Evolutionary conservation across 2,888 invertebrate genomes (phyloP), one percentile per base, ranked within the genome.

Genomic region (Hartigia nigra): DNA sequence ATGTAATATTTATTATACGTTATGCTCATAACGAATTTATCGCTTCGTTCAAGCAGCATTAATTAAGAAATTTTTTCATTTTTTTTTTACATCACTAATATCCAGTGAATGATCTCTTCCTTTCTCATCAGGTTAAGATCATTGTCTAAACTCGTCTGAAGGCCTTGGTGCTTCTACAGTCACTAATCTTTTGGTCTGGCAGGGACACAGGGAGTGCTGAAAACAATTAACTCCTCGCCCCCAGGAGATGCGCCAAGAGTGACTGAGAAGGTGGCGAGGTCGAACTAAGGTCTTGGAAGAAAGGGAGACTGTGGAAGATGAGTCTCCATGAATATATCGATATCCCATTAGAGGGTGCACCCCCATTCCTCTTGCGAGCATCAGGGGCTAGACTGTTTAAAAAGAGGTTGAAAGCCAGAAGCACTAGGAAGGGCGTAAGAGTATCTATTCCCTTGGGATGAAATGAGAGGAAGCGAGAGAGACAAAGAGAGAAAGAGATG

Each of bases 291-390:
- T 70, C 75, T 76, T 79, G 77, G 79, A 83, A 80, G 82, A 86
- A 86, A 85, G 85, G 84, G 84, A 85, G 84, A 81, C 82, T 82
- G 84, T 79, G 81, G 77, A 81, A 86, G 85, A 85, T 84, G 88
- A 88, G 84, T 82, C 84, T 85, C 87, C 85, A 86, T 89, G 89
- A 89, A 89, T 89, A 89, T 88, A 89, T 89, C 89, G 89, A 89
- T 89, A 89, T 89, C 88, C 89, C 89, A 89, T 89, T 89, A 89
- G 88, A 85, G 81, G 80, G 77, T 69, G 78, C 32, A 34, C 36
- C 69, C 69, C 75, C 12, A 34, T 35, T 76, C 36, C 35, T 81
- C 77, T 77, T 76, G 79, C 74, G 55, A 74, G 76, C 74, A 77
- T 70, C 32, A 77, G 81, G 78, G 35, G 9, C n/a, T 76, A 76